Percentiles rank a stretch among this genome's conserved stretches.
phyloP scores from a whole-genome alignment of 2,797 vertebrate species.

The Trematomus bernacchii region DNA sequence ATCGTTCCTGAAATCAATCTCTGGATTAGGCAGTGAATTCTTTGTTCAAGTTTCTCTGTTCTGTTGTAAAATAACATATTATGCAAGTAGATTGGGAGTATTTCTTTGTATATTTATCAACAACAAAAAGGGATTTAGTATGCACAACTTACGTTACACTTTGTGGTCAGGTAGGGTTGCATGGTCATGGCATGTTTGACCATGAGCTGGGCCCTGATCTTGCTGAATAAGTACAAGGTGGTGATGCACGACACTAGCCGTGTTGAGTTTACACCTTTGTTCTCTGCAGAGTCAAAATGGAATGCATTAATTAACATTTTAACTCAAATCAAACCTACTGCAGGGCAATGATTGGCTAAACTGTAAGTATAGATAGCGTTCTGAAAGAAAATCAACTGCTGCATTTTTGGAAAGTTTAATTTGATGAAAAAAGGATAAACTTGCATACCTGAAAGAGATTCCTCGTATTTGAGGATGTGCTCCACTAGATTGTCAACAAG shows the following conservation, averaged over 20 bases:
- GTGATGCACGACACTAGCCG: slow-evolving; percentile 97
- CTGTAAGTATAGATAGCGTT: background rate
- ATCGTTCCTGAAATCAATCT: background rate
- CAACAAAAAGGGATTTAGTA: background rate
- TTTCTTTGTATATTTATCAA: background rate
- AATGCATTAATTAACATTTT: background rate
- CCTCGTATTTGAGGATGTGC: slow-evolving; percentile 97
- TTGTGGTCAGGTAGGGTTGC: slow-evolving; percentile 99
- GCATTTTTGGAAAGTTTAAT: background rate
- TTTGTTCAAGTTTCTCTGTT: background rate
- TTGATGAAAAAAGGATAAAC: background rate
- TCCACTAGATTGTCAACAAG: slow-evolving; percentile 98
- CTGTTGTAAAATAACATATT: background rate
- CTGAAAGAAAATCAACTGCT: background rate
- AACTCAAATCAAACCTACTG: background rate
- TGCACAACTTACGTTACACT: slow-evolving; percentile 93
- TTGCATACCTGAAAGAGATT: slow-evolving; percentile 92
- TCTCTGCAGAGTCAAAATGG: slow-evolving; percentile 83
- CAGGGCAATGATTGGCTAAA: background rate
- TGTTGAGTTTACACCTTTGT: slow-evolving; percentile 94
- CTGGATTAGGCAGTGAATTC: background rate
- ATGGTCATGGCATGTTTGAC: slow-evolving; percentile 99
- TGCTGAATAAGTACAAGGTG: slow-evolving; percentile 98
- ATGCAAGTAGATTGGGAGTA: too few species aligned
- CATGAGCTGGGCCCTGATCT: slow-evolving; percentile 98